phyloP scores from a whole-genome alignment of 2,888 invertebrate genomes.

The Boloria selene region DNA sequence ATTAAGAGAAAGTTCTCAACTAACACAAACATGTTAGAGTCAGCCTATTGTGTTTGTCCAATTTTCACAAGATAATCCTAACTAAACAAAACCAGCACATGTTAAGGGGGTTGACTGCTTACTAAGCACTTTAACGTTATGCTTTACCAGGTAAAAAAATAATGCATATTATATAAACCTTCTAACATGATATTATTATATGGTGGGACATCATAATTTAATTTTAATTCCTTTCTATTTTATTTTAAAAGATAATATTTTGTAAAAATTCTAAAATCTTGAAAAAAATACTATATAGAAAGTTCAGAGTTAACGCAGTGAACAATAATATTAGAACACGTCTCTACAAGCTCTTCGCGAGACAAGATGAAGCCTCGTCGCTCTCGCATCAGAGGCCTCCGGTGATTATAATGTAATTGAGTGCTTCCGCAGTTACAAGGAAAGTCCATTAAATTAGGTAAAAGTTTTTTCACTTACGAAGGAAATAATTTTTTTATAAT shows the following conservation, averaged over 20 bases:
- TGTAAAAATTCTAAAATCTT: too few relatives aligned
- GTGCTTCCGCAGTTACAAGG: slow-evolving; percentile 64
- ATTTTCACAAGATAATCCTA: slow-evolving; percentile 23
- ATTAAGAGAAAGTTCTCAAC: not conserved
- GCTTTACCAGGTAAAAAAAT: not conserved
- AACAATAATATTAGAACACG: slow-evolving; percentile 8
- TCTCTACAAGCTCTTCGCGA: not conserved
- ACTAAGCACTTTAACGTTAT: not conserved
- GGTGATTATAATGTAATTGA: slow-evolving; percentile 70
- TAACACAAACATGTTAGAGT: slow-evolving; percentile 13
- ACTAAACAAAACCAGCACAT: slow-evolving; percentile 17
- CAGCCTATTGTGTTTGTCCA: slow-evolving; percentile 19
- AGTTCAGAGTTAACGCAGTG: not conserved
- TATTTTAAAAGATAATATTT: too few relatives aligned
- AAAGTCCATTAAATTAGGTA: slow-evolving; percentile 50
- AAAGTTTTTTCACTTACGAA: slow-evolving; percentile 11
- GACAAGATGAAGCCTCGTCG: slow-evolving; percentile 37
- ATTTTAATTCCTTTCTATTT: too few relatives aligned
- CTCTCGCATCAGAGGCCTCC: slow-evolving; percentile 47
- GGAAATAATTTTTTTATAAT: not conserved
- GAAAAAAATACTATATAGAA: not conserved
- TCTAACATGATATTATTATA: too few relatives aligned
- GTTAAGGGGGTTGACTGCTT: not conserved
- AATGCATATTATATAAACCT: too few relatives aligned
- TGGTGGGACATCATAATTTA: too few relatives aligned